phyloP scores from a whole-genome alignment of 2,113 vertebrate genomes.

The Sinocyclocheilus grahami region DNA sequence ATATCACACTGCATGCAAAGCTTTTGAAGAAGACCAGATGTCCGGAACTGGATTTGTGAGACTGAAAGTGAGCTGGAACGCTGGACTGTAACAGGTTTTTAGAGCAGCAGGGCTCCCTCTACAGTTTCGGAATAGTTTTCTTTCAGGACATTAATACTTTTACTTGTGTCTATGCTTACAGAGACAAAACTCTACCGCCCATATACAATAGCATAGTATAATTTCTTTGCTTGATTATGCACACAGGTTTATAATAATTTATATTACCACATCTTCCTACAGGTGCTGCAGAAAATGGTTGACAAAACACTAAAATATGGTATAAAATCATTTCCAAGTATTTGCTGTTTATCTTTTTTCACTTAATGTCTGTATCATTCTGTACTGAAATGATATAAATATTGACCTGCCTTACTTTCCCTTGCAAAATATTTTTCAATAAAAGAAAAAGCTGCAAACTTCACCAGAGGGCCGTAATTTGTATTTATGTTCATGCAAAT shows the following conservation, averaged over 20 bases:
- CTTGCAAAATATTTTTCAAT: conserved; percentile 79
- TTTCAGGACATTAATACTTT: conserved; percentile 8
- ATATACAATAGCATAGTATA: not conserved
- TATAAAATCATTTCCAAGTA: conserved; percentile 50
- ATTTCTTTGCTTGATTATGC: not conserved
- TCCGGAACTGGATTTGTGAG: not conserved
- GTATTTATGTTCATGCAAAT: not conserved
- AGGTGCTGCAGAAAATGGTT: not conserved
- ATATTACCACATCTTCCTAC: not conserved
- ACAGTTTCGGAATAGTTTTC: conserved; percentile 14
- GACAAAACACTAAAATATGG: not conserved
- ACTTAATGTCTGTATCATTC: conserved; percentile 58
- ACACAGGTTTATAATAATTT: not conserved
- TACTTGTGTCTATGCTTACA: not conserved
- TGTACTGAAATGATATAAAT: conserved; percentile 66
- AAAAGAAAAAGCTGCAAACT: conserved; percentile 75
- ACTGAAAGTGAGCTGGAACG: conserved; percentile 6
- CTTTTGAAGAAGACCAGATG: conserved; percentile 8
- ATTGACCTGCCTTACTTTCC: conserved; percentile 67
- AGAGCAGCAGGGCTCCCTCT: conserved; percentile 8
- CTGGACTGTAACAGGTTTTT: conserved; percentile 4
- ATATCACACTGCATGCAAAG: not conserved
- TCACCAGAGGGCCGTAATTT: conserved; percentile 42
- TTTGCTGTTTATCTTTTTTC: conserved; percentile 58
- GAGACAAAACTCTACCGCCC: not conserved